Percentiles rank a stretch among this genome's conserved stretches.
Evolutionary conservation across 2,888 invertebrate species (phyloP).

Genomic region (Quadriops clusia): DNA sequence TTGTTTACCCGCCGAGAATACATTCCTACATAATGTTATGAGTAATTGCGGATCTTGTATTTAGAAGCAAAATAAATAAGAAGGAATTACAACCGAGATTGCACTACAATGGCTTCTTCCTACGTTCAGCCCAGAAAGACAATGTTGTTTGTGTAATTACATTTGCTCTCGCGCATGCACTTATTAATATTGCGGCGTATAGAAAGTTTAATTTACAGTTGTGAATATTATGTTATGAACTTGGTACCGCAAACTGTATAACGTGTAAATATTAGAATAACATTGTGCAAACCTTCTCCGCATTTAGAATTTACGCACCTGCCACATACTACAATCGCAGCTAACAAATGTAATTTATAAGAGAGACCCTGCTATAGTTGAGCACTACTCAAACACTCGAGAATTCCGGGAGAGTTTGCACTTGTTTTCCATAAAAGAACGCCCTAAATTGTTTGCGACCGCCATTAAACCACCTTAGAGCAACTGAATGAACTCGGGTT

Average conservation of each 20-base stretch:
- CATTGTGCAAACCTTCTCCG: conserved; percentile 16
- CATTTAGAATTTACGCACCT: conserved; percentile 20
- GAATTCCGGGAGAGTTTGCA: conserved; percentile 17
- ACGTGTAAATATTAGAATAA: conserved; percentile 18
- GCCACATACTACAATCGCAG: conserved; percentile 19
- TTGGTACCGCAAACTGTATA: conserved; percentile 8
- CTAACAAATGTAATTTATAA: conserved; percentile 19
- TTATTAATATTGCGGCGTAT: no score
- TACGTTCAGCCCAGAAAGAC: no score
- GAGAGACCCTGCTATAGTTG: conserved; percentile 9
- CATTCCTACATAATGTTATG: no score
- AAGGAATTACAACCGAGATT: no score
- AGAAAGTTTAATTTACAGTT: conserved; percentile 16
- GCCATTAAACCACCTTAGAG: conserved; percentile 21
- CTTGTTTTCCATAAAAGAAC: conserved; percentile 19
- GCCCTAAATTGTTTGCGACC: conserved; percentile 20
- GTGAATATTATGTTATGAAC: conserved; percentile 14
- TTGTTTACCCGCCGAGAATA: no score
- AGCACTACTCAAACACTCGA: conserved; percentile 16
- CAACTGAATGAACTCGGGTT: no score
- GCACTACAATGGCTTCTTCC: no score
- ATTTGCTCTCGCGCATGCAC: no score
- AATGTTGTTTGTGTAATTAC: no score
- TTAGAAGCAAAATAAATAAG: no score
- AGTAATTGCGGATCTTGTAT: no score